These are phyloP conservation scores for Galago senegalensis DNA, from an alignment of 2,797 vertebrate genomes.

Conservation along the genomic window DNA sequence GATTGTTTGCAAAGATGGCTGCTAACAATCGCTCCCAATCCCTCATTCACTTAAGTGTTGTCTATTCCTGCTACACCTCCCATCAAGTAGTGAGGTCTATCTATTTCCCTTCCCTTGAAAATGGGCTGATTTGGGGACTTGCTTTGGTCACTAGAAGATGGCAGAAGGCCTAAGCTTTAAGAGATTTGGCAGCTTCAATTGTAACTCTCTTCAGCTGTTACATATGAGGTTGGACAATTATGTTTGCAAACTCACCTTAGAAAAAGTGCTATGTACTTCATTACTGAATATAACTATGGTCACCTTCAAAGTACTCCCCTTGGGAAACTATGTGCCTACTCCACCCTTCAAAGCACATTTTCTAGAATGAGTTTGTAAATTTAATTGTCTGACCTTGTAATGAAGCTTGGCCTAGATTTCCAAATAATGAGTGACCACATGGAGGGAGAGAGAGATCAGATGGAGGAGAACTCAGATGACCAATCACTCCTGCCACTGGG, in stretches of 20 bases:
- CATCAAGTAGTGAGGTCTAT: neutral
- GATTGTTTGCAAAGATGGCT: neutral
- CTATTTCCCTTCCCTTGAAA: neutral
- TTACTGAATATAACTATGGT: too few relatives aligned
- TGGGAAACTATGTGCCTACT: too few relatives aligned
- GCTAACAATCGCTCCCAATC: neutral
- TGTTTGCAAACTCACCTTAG: too few relatives aligned
- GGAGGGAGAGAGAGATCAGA: neutral
- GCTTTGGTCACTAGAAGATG: neutral
- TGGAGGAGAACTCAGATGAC: neutral
- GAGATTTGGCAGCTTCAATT: neutral
- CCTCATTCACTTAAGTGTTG: too few relatives aligned
- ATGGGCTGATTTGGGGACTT: neutral
- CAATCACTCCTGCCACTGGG: neutral
- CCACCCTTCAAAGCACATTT: too few relatives aligned
- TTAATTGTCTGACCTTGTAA: neutral
- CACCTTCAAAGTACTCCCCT: too few relatives aligned
- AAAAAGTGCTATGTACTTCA: too few relatives aligned
- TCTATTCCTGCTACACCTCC: neutral
- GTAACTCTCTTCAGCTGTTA: neutral
- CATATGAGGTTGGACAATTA: neutral
- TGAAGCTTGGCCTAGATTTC: constrained; percentile 22
- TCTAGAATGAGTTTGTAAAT: too few relatives aligned
- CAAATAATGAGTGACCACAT: neutral
- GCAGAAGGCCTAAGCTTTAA: neutral